Evolutionary conservation across 2,888 invertebrate species (phyloP).

Genomic region (Aphrophora alni): DNA sequence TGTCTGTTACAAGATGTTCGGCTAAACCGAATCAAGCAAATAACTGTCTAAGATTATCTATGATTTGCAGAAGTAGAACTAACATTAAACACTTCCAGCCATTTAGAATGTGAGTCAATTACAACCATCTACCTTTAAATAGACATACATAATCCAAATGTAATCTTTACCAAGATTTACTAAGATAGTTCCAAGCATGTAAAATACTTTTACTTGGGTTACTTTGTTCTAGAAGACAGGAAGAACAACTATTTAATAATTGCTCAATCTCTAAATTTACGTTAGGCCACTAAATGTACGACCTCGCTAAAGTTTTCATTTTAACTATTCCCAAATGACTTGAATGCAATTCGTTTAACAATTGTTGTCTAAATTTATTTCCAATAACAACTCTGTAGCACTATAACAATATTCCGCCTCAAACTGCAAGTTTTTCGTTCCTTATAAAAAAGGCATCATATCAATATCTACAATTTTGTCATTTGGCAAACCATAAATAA

Average conservation of each 20-base stretch:
- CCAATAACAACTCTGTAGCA: conserved; percentile 50
- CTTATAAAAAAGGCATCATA: conserved; percentile 16
- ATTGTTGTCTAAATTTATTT: conserved; percentile 33
- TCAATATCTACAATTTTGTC: background rate
- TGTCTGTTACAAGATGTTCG: conserved; percentile 20
- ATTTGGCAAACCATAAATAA: conserved; percentile 18
- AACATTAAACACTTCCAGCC: conserved; percentile 45
- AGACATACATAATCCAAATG: conserved; percentile 48
- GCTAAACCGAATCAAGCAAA: conserved; percentile 25
- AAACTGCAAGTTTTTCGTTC: conserved; percentile 30
- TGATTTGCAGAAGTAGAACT: background rate
- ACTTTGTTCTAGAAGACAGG: conserved; percentile 40
- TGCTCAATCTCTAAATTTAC: conserved; percentile 50
- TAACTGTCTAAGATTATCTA: conserved; percentile 24
- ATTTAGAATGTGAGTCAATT: conserved; percentile 47
- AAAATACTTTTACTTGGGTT: conserved; percentile 42
- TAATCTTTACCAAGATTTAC: conserved; percentile 42
- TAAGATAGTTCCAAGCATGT: conserved; percentile 44
- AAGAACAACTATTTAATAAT: conserved; percentile 45
- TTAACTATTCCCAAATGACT: conserved; percentile 50
- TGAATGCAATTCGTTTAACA: conserved; percentile 49
- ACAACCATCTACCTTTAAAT: conserved; percentile 28
- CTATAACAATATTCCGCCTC: conserved; percentile 43
- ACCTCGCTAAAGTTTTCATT: conserved; percentile 49
- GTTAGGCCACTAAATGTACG: conserved; percentile 50